Evolutionary conservation across 23 tunicate species (phyloP), one percentile per base, ranked within the genome.

Genomic region (Ascidia mentula): DNA sequence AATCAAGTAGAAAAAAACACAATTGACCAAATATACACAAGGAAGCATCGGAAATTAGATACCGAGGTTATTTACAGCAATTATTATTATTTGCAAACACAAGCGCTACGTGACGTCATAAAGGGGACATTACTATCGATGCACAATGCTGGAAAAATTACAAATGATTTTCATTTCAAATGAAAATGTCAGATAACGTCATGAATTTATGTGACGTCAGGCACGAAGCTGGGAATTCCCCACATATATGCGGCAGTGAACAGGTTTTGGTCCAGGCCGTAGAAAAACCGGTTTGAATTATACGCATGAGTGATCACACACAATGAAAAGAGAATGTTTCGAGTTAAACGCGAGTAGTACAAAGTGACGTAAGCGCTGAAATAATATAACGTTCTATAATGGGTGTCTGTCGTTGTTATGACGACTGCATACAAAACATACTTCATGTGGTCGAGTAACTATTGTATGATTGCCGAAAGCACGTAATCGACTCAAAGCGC

Each of bases 1-100:
- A 53, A 53, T 53, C 65, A 53, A 20, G 65, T 53, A 53, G 65
- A 53, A 53, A 53, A 53, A 9, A 53, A 53, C 65, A 53, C 65
- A 53, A 53, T 53, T 53, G 13, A 28, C 65, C 65, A 53, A 53
- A 53, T 53, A 53, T 53, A 53, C 65, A 53, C 65, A 53, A 6
- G 65, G 65, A 53, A 53, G 65, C 65, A 28, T 53, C 65, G 24
- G 65, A 53, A 53, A 53, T 53, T 20, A 53, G 24, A 20, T 53
- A 53, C 65, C 65, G 65, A 53, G 12, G 1, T 20, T 53, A 9
- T 53, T 3, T 9, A 53, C 65, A 53, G 12, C 65, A 9, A 53
- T 9, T 53, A 9, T 53, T 53, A 53, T 53, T 53, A 53, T 28
- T 53, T 9, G 13, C 65, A 53, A 26, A 53, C 65, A 28, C 65